Base-by-base conservation (phyloP, 2,888 invertebrate genomes). In the Mellilla xanthometata region DNA sequence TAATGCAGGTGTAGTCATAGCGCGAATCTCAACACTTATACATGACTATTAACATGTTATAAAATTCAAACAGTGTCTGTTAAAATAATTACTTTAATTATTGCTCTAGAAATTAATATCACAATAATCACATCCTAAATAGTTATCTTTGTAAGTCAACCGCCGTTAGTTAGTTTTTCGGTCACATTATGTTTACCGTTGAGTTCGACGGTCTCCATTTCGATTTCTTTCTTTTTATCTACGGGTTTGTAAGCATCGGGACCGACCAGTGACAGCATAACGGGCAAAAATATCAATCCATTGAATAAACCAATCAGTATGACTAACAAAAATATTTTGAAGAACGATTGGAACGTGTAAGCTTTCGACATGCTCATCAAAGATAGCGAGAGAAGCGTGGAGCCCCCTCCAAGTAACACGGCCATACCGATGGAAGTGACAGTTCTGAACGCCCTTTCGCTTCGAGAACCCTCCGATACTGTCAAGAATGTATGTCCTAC, bases 401-500 rank as follows among this genome's bases (percentile, higher is more conserved):
- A 95, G 13, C 95, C 92, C 0, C 95, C 95, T 2, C 95, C 96
- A 64, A 94, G 92, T 12, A 95, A 75, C 1, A 96, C 95, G 1
- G 96, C 95, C 12, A 93, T 91, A 4, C 95, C 95, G 44, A 95
- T 95, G 33, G 93, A 92, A 0, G 91, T 91, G 0, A 96, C 91
- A 0, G 95, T 93, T 58, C 91, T 89, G 28, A 92, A 75, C 0
- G 93, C 90, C 52, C 95, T 84, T 9, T 91, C 90, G n/a, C 90
- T 81, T 29, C 85, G 85, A 19, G 85, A 71, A 0, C 91, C 91
- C 28, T 90, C 81, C 10, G 84, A 77, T 10, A 91, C 79, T 1
- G 94, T 93, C 60, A 96, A 90, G 74, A 96, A 96, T 2, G 94
- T 94, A 68, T 96, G 95, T 0, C 95, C 95, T 3, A 95, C 93